Percentiles rank a stretch among this genome's conserved stretches.
Conservation (phyloP, 1,140 invertebrate species). For the Polypedilum pembai region DNA sequence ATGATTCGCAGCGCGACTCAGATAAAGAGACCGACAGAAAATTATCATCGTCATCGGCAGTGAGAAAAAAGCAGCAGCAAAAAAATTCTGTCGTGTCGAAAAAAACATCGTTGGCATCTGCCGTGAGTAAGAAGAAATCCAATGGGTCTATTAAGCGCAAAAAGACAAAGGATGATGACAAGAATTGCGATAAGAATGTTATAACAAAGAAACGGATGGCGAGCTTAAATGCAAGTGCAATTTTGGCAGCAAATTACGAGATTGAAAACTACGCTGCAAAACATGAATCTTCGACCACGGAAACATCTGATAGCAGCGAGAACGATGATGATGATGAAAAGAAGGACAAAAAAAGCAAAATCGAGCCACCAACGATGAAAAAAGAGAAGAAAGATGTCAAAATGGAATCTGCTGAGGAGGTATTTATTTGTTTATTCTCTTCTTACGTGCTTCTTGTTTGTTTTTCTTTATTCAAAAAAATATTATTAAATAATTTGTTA, state of each 20-base stretch:
- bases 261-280: constrained; percentile 54
- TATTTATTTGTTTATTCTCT: background rate
- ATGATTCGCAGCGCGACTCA: background rate
- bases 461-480: background rate
- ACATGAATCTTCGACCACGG: constrained; percentile 47
- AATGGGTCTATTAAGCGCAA: constrained; percentile 41
- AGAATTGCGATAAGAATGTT: constrained; percentile 71
- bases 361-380: constrained; percentile 36
- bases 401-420: constrained; percentile 25
- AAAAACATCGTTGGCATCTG: constrained; percentile 31
- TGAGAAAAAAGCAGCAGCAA: background rate
- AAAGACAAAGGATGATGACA: constrained; percentile 59
- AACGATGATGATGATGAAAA: constrained; percentile 32
- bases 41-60: background rate
- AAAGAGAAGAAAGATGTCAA: constrained; percentile 40
- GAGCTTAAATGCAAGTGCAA: constrained; percentile 84
- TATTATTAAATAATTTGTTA: background rate
- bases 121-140: constrained; percentile 35
- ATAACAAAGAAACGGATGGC: constrained; percentile 86
- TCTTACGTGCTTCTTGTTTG: background rate
- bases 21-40: constrained; percentile 24
- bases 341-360: constrained; percentile 31
- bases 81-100: constrained; percentile 30
- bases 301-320: constrained; percentile 40
- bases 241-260: constrained; percentile 84